Evolutionary conservation across 1,140 invertebrate species (phyloP), one percentile per base, ranked within the genome.

Genomic region (Drosophila bocqueti): DNA sequence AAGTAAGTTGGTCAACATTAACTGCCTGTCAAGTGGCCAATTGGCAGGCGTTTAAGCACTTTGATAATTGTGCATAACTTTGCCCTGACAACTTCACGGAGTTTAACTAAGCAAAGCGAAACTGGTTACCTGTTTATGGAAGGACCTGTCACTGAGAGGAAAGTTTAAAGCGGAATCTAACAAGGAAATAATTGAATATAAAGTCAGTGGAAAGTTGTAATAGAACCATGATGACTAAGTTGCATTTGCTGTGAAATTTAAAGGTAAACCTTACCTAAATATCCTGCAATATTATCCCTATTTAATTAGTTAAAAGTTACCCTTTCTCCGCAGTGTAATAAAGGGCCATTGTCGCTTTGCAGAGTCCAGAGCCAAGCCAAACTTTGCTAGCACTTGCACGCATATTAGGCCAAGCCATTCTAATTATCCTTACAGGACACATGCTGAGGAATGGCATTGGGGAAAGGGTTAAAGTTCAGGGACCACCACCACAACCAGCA

Each of bases 1-100:
- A 52, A 68, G 36, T 57, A 26, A 68, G 65, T 82, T 60, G 64
- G 54, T 45, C 63, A 69, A 67, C 61, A 73, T 73, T 86, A 79
- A 86, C 61, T 69, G 58, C 42, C 74, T 73, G 84, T 69, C 83
- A 86, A 89, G 72, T 83, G 80, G 74, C 49, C 69, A 79, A 75
- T 83, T 75, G 68, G 55, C 76, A 49, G 42, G 57, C 81, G 57
- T 59, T 83, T 79, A 61, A 67, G 74, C 69, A 86, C 71, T 72
- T 65, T 66, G 43, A 68, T 83, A 87, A 83, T 73, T 83, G 76
- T 40, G 31, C 49, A 43, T 50, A 43, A 43, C 50, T 57, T 54
- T 49, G 31, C 11, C 21, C 34, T 10, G 47, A 47, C 52, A 65
- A 45, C 34, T 43, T 29, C 11, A 45, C 11, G 36, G 38, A 31